A percentile compares a stretch with the other conserved stretches of the same genome.
Evolutionary conservation across 1,140 invertebrate genomes (phyloP).

Genomic region (Plectus sambesii): DNA sequence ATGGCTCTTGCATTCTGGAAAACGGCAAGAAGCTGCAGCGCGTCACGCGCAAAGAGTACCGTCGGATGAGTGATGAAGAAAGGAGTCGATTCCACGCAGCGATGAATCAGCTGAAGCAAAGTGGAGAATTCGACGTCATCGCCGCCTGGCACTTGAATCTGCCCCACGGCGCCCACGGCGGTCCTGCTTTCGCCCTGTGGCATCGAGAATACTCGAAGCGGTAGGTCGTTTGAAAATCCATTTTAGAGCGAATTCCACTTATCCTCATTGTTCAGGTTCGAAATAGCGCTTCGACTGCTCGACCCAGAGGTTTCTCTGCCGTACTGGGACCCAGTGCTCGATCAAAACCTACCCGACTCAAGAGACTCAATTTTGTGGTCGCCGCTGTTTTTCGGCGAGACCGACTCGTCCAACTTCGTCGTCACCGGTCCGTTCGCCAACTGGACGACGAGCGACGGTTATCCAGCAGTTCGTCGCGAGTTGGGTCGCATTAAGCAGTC

Average conservation of each 20-base stretch:
- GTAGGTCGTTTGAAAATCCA: no score
- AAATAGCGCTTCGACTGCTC: conserved; percentile 33
- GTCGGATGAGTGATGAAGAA: conserved; percentile 45
- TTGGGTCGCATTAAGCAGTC: conserved; percentile 15
- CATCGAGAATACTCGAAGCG: conserved; percentile 37
- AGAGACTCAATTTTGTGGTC: conserved; percentile 46
- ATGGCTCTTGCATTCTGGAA: conserved; percentile 30
- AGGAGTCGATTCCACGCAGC: conserved; percentile 42
- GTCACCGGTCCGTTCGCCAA: conserved; percentile 32
- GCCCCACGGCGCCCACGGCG: conserved; percentile 41
- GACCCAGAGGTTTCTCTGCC: conserved; percentile 45
- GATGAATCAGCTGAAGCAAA: conserved; percentile 45
- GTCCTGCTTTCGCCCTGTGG: conserved; percentile 41
- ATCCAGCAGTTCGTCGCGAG: background rate
- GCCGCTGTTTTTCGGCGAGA: conserved; percentile 40
- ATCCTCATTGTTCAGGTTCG: conserved; percentile 21
- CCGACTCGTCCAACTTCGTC: conserved; percentile 21
- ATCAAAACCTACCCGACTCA: conserved; percentile 42
- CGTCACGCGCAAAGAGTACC: conserved; percentile 46
- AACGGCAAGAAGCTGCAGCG: conserved; percentile 31
- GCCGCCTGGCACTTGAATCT: conserved; percentile 28
- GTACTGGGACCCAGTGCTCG: conserved; percentile 48
- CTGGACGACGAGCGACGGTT: conserved; percentile 35
- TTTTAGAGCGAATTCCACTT: background rate
- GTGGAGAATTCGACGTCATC: conserved; percentile 40